A percentile compares a stretch with the other conserved stretches of the same genome.
phyloP scores from a whole-genome alignment of 2,113 vertebrate species.

The Clarias magur region DNA sequence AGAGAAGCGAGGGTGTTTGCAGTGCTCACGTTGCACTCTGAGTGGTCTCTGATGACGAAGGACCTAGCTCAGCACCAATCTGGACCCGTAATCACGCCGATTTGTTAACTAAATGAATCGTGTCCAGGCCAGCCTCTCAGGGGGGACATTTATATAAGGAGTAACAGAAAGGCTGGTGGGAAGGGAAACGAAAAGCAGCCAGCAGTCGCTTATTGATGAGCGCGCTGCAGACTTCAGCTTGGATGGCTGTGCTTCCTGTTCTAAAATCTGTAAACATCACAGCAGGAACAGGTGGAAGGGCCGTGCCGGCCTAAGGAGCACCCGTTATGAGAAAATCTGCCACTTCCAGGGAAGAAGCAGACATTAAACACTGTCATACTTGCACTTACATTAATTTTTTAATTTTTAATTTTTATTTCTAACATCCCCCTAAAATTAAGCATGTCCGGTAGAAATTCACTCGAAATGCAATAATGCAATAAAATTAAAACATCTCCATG shows the following conservation, averaged over 20 bases:
- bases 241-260: conserved; percentile 31
- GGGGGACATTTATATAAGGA: conserved; percentile 52
- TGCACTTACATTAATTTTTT: background rate
- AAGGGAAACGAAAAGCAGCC: conserved; percentile 38
- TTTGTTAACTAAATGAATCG: conserved; percentile 59
- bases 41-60: conserved; percentile 52
- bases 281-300: conserved; percentile 42
- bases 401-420: background rate
- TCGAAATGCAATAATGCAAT: background rate
- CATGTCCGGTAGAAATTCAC: no score
- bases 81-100: conserved; percentile 51
- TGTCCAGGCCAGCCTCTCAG: conserved; percentile 46
- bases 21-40: conserved; percentile 51
- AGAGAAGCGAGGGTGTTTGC: conserved; percentile 26
- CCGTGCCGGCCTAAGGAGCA: background rate
- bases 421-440: background rate
- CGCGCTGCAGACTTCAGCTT: conserved; percentile 28
- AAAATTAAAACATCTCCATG: background rate
- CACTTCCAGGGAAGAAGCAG: background rate
- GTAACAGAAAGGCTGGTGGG: conserved; percentile 40
- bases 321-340: conserved; percentile 8
- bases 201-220: conserved; percentile 49
- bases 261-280: conserved; percentile 43
- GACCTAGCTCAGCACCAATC: conserved; percentile 54
- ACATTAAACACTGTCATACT: background rate